These are phyloP conservation scores for Eupleurogrammus muticus DNA, from an alignment of 2,797 vertebrate species.

Conservation along the genomic window DNA sequence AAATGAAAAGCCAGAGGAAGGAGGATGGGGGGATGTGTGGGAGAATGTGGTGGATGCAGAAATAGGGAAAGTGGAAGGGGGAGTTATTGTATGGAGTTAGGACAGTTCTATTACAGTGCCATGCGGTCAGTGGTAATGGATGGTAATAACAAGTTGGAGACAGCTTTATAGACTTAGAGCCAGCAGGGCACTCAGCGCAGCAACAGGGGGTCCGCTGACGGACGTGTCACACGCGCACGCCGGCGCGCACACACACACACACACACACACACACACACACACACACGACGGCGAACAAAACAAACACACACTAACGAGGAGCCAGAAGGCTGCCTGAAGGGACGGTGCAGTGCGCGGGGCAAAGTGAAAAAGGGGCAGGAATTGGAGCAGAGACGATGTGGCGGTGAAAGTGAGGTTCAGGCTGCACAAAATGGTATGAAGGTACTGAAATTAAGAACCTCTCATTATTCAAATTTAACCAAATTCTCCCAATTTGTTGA, in stretches of 20 bases:
- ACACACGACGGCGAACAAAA: slow-evolving; percentile 39
- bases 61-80: background rate
- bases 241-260: slow-evolving; percentile 8
- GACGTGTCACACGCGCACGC: slow-evolving; percentile 35
- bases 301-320: slow-evolving; percentile 63
- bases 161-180: slow-evolving; percentile 65
- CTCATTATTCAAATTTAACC: slow-evolving; percentile 16
- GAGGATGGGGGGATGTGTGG: slow-evolving; percentile 2
- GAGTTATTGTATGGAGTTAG: slow-evolving; percentile 12
- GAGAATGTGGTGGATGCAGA: slow-evolving; percentile 17
- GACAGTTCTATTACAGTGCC: slow-evolving; percentile 63
- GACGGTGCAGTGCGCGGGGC: slow-evolving; percentile 17
- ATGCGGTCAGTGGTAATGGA: slow-evolving; percentile 64
- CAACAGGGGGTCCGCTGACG: slow-evolving; percentile 64
- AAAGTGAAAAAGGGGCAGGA: slow-evolving; percentile 19
- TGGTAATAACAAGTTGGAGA: slow-evolving; percentile 70
- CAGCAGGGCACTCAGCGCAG: slow-evolving; percentile 60
- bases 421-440: background rate
- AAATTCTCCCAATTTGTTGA: background rate
- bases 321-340: slow-evolving; percentile 41
- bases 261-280: slow-evolving; percentile 46
- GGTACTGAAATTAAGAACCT: slow-evolving; percentile 14
- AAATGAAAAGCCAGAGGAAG: slow-evolving; percentile 41
- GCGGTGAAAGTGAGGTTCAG: slow-evolving; percentile 36
- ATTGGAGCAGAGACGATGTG: slow-evolving; percentile 7